phyloP scores from a whole-genome alignment of 2,797 vertebrate genomes.

The Alectoris magna region DNA sequence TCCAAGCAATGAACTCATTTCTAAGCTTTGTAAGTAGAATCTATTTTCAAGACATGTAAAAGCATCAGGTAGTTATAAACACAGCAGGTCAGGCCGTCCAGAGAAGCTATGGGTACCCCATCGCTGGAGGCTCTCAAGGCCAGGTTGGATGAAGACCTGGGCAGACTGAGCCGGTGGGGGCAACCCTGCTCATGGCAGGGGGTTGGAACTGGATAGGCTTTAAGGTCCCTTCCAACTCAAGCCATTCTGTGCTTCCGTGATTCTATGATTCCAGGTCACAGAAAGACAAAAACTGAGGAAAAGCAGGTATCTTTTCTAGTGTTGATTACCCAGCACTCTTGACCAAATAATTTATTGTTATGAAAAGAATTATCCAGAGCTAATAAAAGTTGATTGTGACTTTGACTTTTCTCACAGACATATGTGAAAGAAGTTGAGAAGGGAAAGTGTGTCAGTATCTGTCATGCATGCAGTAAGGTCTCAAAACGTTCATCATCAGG shows the following conservation, averaged over 20 bases:
- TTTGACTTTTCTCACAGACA: not conserved
- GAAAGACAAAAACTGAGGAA: not conserved
- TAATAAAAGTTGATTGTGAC: not conserved
- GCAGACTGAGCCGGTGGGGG: no score
- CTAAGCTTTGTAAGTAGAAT: not conserved
- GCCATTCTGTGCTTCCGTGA: no score
- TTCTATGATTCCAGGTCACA: not conserved
- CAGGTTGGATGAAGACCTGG: no score
- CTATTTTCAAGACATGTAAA: not conserved
- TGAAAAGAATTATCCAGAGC: not conserved
- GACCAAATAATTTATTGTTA: not conserved
- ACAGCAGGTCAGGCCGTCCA: not conserved
- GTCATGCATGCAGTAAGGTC: conserved; percentile 54
- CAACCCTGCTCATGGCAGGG: no score
- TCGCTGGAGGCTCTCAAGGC: no score
- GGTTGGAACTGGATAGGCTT: no score
- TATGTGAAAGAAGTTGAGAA: not conserved
- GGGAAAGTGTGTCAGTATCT: conserved; percentile 64
- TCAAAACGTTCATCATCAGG: conserved; percentile 66
- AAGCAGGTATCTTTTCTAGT: not conserved
- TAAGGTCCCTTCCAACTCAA: no score
- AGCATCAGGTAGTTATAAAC: not conserved
- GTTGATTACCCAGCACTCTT: not conserved
- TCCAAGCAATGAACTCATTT: not conserved
- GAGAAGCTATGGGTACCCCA: no score